These are phyloP conservation scores for Emesis castigata DNA, from an alignment of 2,888 invertebrate genomes.

Conservation along the genomic window DNA sequence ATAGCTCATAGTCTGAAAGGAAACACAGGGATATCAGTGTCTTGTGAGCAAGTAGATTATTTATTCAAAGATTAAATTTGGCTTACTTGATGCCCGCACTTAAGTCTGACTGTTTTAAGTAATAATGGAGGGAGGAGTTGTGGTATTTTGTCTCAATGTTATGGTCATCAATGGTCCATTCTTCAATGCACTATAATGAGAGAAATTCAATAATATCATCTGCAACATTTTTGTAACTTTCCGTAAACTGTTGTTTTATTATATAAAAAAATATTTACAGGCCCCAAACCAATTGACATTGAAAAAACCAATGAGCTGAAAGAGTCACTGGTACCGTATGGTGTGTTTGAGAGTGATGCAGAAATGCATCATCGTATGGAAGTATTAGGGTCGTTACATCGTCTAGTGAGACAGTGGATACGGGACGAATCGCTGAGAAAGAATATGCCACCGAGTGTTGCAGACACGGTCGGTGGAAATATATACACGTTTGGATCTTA, in stretches of 20 bases:
- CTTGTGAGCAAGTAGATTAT: too few species aligned
- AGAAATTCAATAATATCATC: too few species aligned
- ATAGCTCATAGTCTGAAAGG: too few species aligned
- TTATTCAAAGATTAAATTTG: too few species aligned
- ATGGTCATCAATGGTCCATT: too few species aligned
- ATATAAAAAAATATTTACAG: conserved; percentile 73
- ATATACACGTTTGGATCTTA: conserved; percentile 99
- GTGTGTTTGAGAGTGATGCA: conserved; percentile 96
- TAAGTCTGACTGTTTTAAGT: too few species aligned
- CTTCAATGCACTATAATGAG: too few species aligned
- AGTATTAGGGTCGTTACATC: conserved; percentile 95
- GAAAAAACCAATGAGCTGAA: conserved; percentile 94
- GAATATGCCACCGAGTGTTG: conserved; percentile 97
- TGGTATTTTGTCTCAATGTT: too few species aligned
- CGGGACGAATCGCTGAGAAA: conserved; percentile 95
- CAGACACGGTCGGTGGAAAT: conserved; percentile 98
- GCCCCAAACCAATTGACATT: conserved; percentile 94
- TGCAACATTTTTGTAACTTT: too few species aligned
- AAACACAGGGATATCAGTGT: too few species aligned
- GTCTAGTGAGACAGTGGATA: conserved; percentile 98
- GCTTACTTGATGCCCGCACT: too few species aligned
- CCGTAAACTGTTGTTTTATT: not conserved
- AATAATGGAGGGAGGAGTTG: too few species aligned
- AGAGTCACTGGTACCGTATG: conserved; percentile 94
- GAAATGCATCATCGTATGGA: conserved; percentile 97